Evolutionary conservation across 37 sponge, comb jelly and placozoan species (phyloP), one percentile per base, ranked within the genome.

Genomic region (Theonella swinhoei): DNA sequence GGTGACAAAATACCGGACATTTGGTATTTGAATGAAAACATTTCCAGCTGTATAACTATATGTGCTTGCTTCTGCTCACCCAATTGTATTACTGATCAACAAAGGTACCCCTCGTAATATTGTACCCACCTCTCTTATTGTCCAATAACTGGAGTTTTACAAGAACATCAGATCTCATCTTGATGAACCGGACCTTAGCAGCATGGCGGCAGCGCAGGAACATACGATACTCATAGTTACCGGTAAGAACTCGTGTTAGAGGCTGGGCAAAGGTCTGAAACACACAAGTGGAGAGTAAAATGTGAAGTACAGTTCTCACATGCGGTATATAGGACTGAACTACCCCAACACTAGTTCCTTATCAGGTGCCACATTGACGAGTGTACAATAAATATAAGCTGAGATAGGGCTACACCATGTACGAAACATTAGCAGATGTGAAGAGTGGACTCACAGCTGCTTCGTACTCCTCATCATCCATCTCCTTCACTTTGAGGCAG

Each of bases 391-490:
- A n/a, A n/a, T n/a, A n/a, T n/a, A n/a, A n/a, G n/a, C n/a, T n/a
- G n/a, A n/a, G n/a, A n/a, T n/a, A n/a, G n/a, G n/a, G n/a, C n/a
- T n/a, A n/a, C n/a, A n/a, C n/a, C n/a, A n/a, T n/a, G n/a, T n/a
- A n/a, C n/a, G n/a, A n/a, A n/a, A n/a, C n/a, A n/a, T n/a, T n/a
- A n/a, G n/a, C n/a, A n/a, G n/a, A n/a, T n/a, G n/a, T n/a, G n/a
- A n/a, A n/a, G n/a, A 31, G 3, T 20, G 26, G 1, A 88, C 95
- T 85, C 37, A 96, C 97, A n/a, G 74, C 67, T 31, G 82, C 84
- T 39, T 91, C 90, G 62, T 89, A 89, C 66, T 97, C 98, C 64
- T 93, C 96, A 73, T 97, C 98, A 83, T 97, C 98, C 93, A 97
- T 91, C 67, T 97, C 98, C 83, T 97, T 97, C 67, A 93, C 91